Percentiles rank a stretch among this genome's conserved stretches.
Conservation (phyloP, 2,113 vertebrate species). For the Sceloporus undulatus region DNA sequence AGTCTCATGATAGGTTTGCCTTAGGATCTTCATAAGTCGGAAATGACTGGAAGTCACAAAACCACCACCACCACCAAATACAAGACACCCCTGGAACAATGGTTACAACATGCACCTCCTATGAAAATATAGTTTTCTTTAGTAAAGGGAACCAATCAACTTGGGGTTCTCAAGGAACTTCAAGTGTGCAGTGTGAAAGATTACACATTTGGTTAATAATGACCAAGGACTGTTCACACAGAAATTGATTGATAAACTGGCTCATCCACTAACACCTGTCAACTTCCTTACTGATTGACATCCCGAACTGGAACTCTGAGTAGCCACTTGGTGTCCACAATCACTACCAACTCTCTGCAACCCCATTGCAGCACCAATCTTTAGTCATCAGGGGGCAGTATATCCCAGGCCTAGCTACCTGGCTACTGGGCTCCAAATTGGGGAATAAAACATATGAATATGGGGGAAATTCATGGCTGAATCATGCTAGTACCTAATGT, state of each 20-base stretch:
- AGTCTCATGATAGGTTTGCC: no score
- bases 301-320: neutral
- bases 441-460: neutral
- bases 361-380: fast-evolving
- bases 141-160: neutral
- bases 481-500: neutral
- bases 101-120: neutral
- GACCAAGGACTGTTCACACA: neutral
- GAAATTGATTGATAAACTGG: fast-evolving
- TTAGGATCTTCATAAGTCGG: no score
- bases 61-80: no score
- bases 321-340: neutral
- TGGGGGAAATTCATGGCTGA: neutral
- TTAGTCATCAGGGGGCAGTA: fast-evolving
- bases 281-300: neutral
- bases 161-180: neutral
- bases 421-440: neutral
- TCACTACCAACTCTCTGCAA: neutral
- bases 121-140: no score
- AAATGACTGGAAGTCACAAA: no score
- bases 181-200: neutral
- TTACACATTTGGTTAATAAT: neutral
- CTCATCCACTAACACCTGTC: neutral
- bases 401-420: conserved; percentile 25
- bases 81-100: no score